Evolutionary conservation across 2,888 invertebrate genomes (phyloP).

Genomic region (Mycalesis mineus): DNA sequence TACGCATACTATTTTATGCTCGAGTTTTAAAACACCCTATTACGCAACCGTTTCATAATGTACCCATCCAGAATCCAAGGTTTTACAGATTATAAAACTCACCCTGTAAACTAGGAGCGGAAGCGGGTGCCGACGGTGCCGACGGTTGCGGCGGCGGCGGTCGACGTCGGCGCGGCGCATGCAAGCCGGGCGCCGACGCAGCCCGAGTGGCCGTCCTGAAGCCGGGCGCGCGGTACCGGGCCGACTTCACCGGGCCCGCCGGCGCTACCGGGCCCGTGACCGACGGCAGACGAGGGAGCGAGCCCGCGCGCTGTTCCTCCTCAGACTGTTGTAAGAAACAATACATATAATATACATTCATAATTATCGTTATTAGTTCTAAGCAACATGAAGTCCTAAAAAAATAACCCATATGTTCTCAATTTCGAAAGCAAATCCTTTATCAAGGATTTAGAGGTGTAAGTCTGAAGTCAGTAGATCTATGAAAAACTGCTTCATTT

Average conservation of each 20-base stretch:
- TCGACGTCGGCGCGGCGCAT: conserved; percentile 80
- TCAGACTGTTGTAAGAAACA: conserved; percentile 55
- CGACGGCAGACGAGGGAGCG: conserved; percentile 85
- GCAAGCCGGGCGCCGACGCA: conserved; percentile 86
- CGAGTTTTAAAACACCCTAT: too few relatives aligned
- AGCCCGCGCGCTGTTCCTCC: conserved; percentile 83
- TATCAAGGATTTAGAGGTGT: too few relatives aligned
- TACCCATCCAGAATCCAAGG: too few relatives aligned
- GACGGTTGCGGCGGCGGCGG: conserved; percentile 62
- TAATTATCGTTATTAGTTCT: too few relatives aligned
- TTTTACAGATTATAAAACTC: conserved; percentile 50
- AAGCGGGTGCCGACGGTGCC: conserved; percentile 62
- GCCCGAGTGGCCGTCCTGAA: conserved; percentile 87
- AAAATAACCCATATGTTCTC: too few relatives aligned
- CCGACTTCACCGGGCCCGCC: conserved; percentile 87
- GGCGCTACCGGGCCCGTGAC: conserved; percentile 67
- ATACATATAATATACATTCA: too few relatives aligned
- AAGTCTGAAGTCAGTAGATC: too few relatives aligned
- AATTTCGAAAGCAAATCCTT: too few relatives aligned
- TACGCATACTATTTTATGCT: too few relatives aligned
- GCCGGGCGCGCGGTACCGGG: conserved; percentile 91
- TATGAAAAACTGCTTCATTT: too few relatives aligned
- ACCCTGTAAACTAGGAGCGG: conserved; percentile 78
- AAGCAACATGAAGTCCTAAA: too few relatives aligned
- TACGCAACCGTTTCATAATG: too few relatives aligned